Evolutionary conservation across 2,888 invertebrate genomes (phyloP).

Genomic region (Chrysolina haemoptera): DNA sequence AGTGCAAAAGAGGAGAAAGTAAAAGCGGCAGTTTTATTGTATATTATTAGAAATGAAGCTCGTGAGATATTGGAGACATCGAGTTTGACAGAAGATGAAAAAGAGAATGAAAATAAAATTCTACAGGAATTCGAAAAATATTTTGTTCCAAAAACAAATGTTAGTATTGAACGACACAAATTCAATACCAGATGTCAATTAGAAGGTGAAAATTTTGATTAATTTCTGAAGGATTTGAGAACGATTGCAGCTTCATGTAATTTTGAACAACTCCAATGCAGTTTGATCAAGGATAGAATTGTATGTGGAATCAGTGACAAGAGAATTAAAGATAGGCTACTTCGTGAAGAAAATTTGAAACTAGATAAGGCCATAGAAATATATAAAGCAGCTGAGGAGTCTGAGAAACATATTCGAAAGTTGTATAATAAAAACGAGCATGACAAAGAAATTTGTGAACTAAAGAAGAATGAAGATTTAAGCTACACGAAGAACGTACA

Average conservation of each 20-base stretch:
- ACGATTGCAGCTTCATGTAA: background rate
- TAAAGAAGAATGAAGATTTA: background rate
- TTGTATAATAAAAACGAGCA: background rate
- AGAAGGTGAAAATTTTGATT: background rate
- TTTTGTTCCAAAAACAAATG: background rate
- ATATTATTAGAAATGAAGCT: background rate
- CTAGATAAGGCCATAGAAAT: background rate
- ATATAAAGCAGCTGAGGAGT: background rate
- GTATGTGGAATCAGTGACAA: background rate
- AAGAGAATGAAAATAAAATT: slow-evolving; percentile 2
- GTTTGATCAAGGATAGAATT: background rate
- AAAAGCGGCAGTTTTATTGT: background rate
- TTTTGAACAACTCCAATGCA: background rate
- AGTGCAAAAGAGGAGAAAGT: background rate
- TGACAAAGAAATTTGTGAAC: background rate
- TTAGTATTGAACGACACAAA: slow-evolving; percentile 16
- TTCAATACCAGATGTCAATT: background rate
- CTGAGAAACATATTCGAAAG: background rate
- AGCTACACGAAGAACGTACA: background rate
- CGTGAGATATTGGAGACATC: background rate
- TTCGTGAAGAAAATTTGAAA: background rate
- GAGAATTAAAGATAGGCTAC: too few relatives aligned
- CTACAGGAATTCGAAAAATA: slow-evolving; percentile 4
- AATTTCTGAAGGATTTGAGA: background rate
- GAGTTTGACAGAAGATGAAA: background rate